Percentiles rank a stretch among this genome's conserved stretches.
Conservation (phyloP, 2,888 invertebrate genomes). For the Athalia cordata region DNA sequence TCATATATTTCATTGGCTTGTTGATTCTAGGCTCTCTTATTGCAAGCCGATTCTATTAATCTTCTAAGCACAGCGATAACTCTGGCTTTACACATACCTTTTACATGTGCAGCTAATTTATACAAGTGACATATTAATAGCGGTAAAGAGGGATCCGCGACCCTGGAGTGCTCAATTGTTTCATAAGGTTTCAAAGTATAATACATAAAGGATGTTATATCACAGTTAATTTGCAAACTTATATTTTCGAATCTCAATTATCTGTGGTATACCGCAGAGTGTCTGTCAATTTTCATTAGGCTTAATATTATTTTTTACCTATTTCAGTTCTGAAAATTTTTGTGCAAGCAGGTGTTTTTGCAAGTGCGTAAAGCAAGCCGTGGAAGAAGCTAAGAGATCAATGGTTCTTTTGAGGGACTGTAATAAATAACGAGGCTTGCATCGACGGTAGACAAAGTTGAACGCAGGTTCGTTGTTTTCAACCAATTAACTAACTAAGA, state of each 20-base stretch:
- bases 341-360: constrained; percentile 7
- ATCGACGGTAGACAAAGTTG: too few species aligned
- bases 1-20: not conserved
- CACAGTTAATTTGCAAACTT: constrained; percentile 29
- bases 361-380: too few species aligned
- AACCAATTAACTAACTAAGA: too few species aligned
- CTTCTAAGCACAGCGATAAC: not conserved
- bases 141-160: constrained; percentile 3
- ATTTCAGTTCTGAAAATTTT: not conserved
- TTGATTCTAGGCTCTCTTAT: not conserved
- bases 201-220: not conserved
- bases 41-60: constrained; percentile 8
- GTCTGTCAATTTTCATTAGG: constrained; percentile 18
- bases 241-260: constrained; percentile 39
- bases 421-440: too few species aligned
- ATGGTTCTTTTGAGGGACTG: too few species aligned
- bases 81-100: not conserved
- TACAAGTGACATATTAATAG: not conserved
- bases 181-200: constrained; percentile 25
- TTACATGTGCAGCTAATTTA: not conserved
- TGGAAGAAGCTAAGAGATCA: too few species aligned
- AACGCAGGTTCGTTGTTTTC: too few species aligned
- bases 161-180: constrained; percentile 40
- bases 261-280: constrained; percentile 14
- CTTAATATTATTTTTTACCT: not conserved